Evolutionary conservation across 2,797 vertebrate species (phyloP).

Genomic region (Clarias platycephalus): DNA sequence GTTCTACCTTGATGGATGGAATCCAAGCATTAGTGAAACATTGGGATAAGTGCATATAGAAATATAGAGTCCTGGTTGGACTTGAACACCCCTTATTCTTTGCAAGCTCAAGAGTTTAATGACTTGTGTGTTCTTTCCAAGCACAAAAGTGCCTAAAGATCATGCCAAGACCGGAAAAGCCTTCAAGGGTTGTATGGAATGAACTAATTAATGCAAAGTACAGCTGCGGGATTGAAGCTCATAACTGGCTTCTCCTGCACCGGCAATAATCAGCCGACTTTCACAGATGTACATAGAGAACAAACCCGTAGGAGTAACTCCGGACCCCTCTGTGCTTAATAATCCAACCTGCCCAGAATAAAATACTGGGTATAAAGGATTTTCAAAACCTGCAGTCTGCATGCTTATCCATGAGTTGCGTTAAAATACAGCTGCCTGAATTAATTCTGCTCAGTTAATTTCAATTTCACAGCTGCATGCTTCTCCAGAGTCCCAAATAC

Average conservation of each 20-base stretch:
- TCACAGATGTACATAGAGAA: constrained; percentile 41
- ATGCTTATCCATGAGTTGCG: constrained; percentile 41
- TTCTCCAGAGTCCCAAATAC: constrained; percentile 30
- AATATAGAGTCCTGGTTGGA: too few species aligned
- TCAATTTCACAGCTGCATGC: constrained; percentile 47
- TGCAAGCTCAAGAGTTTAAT: constrained; percentile 37
- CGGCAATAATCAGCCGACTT: constrained; percentile 45
- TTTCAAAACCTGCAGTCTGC: constrained; percentile 31
- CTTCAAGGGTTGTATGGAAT: constrained; percentile 48
- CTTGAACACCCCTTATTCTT: constrained; percentile 17
- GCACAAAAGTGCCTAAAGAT: constrained; percentile 52
- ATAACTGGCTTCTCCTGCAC: constrained; percentile 47
- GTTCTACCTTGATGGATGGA: too few species aligned
- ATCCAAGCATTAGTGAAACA: too few species aligned
- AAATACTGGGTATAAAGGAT: constrained; percentile 48
- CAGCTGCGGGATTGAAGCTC: constrained; percentile 49
- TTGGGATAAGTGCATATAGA: too few species aligned
- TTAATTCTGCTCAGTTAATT: constrained; percentile 43
- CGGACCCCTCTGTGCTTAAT: constrained; percentile 38
- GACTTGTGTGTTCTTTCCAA: constrained; percentile 37
- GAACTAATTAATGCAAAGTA: constrained; percentile 60
- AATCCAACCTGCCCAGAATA: constrained; percentile 44
- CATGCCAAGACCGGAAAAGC: constrained; percentile 38
- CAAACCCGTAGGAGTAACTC: constrained; percentile 38
- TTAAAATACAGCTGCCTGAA: constrained; percentile 43